These are phyloP conservation scores for Pygmarrhopalites habei DNA, from an alignment of 1,140 invertebrate species.

Conservation along the genomic window DNA sequence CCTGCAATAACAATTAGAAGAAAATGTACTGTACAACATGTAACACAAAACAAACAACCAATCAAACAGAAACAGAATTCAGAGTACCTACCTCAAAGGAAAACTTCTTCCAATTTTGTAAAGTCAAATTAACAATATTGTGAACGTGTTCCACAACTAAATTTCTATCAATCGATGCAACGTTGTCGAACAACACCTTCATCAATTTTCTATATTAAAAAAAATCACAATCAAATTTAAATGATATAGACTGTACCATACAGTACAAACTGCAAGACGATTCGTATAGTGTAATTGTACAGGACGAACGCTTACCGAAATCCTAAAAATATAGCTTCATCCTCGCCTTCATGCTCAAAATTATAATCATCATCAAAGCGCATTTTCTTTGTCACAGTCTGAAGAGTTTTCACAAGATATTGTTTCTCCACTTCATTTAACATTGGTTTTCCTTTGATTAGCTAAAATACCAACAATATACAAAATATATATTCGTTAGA, in stretches of 20 bases:
- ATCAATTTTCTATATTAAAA: slow-evolving; percentile 48
- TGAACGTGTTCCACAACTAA: slow-evolving; percentile 48
- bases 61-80: not conserved
- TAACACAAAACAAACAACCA: not conserved
- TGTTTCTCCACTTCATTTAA: slow-evolving; percentile 5
- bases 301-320: slow-evolving; percentile 33
- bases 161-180: slow-evolving; percentile 48
- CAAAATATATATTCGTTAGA: too few relatives aligned
- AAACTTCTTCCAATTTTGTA: slow-evolving; percentile 47
- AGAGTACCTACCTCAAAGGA: slow-evolving; percentile 40
- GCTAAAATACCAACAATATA: slow-evolving; percentile 18
- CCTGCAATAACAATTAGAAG: slow-evolving; percentile 39
- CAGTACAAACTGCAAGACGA: not conserved
- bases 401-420: slow-evolving; percentile 15
- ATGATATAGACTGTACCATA: not conserved
- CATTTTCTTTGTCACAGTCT: slow-evolving; percentile 20
- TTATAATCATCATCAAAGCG: slow-evolving; percentile 44
- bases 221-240: not conserved
- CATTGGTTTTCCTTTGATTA: slow-evolving; percentile 21
- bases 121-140: slow-evolving; percentile 45
- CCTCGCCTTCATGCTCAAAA: slow-evolving; percentile 53
- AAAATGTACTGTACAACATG: not conserved
- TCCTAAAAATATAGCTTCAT: slow-evolving; percentile 53
- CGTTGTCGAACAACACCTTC: slow-evolving; percentile 53
- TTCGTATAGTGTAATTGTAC: too few relatives aligned